phyloP scores from a whole-genome alignment of 2,113 vertebrate genomes.

The Burhinus oedicnemus region DNA sequence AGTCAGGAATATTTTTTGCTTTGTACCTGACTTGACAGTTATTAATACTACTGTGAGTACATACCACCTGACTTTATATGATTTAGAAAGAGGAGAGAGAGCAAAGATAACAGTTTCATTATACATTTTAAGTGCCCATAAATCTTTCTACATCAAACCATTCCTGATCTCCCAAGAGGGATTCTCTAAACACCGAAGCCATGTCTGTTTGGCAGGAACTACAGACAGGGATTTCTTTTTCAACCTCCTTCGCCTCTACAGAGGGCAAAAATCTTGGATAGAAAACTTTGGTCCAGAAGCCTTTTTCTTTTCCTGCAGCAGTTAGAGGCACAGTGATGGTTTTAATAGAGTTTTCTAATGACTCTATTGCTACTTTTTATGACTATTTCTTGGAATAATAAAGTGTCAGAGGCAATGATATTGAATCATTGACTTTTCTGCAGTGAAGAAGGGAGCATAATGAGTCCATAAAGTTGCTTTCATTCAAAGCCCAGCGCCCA shows the following conservation, averaged over 20 bases:
- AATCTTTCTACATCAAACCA: slow-evolving; percentile 45
- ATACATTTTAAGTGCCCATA: slow-evolving; percentile 47
- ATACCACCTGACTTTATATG: slow-evolving; percentile 23
- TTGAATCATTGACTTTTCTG: not conserved
- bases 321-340: not conserved
- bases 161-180: slow-evolving; percentile 13
- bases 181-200: slow-evolving; percentile 54
- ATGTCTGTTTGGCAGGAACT: slow-evolving; percentile 54
- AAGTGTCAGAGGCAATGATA: not conserved
- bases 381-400: slow-evolving; percentile 31
- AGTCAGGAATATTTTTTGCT: slow-evolving; percentile 10
- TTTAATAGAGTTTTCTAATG: slow-evolving; percentile 55
- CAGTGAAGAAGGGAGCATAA: not conserved
- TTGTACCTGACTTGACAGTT: slow-evolving; percentile 20
- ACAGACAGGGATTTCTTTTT: slow-evolving; percentile 58
- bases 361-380: slow-evolving; percentile 43
- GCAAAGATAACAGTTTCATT: slow-evolving; percentile 66
- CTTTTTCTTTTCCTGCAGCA: slow-evolving; percentile 5
- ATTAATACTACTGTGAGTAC: slow-evolving; percentile 26
- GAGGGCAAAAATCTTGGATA: slow-evolving; percentile 36
- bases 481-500: not conserved
- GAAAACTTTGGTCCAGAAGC: slow-evolving; percentile 17
- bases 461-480: not conserved
- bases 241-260: slow-evolving; percentile 10
- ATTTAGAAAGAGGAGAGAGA: slow-evolving; percentile 35